phyloP scores from a whole-genome alignment of 2,113 vertebrate species.

The Corydoras sp. region DNA sequence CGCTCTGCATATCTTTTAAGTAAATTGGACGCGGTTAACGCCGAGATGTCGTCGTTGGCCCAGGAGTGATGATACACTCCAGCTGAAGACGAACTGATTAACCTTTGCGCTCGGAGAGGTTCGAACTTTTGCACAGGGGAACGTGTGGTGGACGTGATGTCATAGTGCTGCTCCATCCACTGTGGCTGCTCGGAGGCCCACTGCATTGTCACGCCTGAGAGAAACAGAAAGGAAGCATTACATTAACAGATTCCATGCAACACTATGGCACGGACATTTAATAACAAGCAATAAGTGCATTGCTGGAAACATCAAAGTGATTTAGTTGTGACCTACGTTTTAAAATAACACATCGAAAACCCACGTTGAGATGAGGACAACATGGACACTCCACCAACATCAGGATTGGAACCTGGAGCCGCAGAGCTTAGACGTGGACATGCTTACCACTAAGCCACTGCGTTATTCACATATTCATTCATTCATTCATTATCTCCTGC shows the following conservation, averaged over 20 bases:
- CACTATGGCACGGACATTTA: neutral
- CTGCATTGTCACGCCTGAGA: slow-evolving; percentile 97
- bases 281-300: too few species aligned
- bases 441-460: too few species aligned
- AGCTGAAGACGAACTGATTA: slow-evolving; percentile 75
- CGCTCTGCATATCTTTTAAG: slow-evolving; percentile 98
- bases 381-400: too few species aligned
- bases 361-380: too few species aligned
- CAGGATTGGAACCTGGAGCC: too few species aligned
- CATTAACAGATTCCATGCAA: neutral
- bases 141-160: slow-evolving; percentile 93
- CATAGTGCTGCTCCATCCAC: slow-evolving; percentile 99
- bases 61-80: slow-evolving; percentile 90
- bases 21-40: slow-evolving; percentile 94
- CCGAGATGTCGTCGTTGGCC: slow-evolving; percentile 98
- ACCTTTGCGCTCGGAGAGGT: slow-evolving; percentile 77
- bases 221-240: neutral
- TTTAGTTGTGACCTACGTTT: too few species aligned
- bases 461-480: too few species aligned
- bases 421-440: too few species aligned
- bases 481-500: too few species aligned
- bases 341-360: too few species aligned
- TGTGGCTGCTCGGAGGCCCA: slow-evolving; percentile 99
- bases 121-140: slow-evolving; percentile 97
- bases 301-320: too few species aligned